Percentiles rank a stretch among this genome's conserved stretches.
phyloP scores from a whole-genome alignment of 2,888 invertebrate genomes.

The Tetheella fluctuosa region DNA sequence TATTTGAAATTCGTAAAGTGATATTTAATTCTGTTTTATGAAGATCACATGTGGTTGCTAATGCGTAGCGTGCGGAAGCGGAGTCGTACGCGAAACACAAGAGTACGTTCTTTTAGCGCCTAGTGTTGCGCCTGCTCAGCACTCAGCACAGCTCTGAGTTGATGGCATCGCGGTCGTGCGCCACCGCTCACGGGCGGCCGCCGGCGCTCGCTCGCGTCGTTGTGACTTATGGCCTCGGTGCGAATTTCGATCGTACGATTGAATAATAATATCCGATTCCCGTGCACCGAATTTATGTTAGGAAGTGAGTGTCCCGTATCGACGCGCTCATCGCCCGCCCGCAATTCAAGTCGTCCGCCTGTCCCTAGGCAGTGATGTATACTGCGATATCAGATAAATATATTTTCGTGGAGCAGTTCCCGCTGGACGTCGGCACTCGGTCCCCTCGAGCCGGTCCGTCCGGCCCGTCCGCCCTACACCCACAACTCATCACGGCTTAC shows the following conservation, averaged over 20 bases:
- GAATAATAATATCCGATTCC: slow-evolving; percentile 84
- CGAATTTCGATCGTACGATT: slow-evolving; percentile 82
- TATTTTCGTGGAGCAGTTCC: slow-evolving; percentile 60
- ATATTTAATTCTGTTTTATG: no score
- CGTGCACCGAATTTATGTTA: slow-evolving; percentile 82
- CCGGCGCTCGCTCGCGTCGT: slow-evolving; percentile 80
- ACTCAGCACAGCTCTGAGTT: slow-evolving; percentile 42
- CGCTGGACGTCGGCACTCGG: slow-evolving; percentile 57
- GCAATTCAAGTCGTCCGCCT: slow-evolving; percentile 62
- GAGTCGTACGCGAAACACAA: background rate
- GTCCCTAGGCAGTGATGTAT: slow-evolving; percentile 68
- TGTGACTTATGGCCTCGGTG: slow-evolving; percentile 82
- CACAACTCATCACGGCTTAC: slow-evolving; percentile 57
- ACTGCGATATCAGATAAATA: slow-evolving; percentile 71
- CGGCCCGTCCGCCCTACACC: slow-evolving; percentile 40
- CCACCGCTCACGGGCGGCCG: slow-evolving; percentile 80
- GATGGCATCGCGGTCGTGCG: slow-evolving; percentile 81
- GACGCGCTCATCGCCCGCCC: slow-evolving; percentile 65
- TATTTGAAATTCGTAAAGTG: background rate
- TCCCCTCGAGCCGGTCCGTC: slow-evolving; percentile 38
- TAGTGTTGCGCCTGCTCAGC: background rate
- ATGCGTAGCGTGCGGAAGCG: background rate
- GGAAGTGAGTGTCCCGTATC: slow-evolving; percentile 81
- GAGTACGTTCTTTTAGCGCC: background rate
- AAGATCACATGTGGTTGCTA: no score